Evolutionary conservation across 2,113 vertebrate species (phyloP).

Genomic region (Pycnonotus jocosus): DNA sequence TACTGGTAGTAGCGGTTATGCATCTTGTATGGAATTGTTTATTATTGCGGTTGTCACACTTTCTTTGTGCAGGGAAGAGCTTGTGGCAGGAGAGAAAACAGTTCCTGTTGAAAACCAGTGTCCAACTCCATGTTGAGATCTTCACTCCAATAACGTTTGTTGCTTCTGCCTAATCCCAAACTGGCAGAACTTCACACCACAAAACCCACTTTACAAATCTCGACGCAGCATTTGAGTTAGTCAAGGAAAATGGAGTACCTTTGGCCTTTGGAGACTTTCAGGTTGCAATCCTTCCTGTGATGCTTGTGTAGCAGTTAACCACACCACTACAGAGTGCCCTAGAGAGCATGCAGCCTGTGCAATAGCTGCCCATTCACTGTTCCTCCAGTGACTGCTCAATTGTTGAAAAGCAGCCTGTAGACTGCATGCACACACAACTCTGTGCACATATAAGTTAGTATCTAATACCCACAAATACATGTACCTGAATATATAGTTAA

Average conservation of each 20-base stretch:
- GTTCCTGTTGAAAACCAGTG: not conserved
- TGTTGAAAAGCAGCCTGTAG: not conserved
- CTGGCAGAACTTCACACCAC: not conserved
- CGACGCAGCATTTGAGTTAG: not conserved
- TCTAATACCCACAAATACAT: too few species aligned
- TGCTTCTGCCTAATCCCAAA: not conserved
- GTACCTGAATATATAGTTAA: not conserved
- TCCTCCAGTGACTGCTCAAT: not conserved
- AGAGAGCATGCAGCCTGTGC: not conserved
- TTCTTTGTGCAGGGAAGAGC: not conserved
- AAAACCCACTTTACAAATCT: not conserved
- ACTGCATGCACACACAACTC: not conserved
- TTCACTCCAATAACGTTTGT: not conserved
- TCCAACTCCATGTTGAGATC: not conserved
- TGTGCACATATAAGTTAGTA: fast-evolving
- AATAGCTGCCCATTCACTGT: not conserved
- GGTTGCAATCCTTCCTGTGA: not conserved
- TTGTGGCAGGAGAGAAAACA: not conserved
- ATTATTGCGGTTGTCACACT: not conserved
- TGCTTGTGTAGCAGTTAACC: not conserved
- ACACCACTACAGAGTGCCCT: not conserved
- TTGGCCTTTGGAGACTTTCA: not conserved
- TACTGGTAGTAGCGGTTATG: not conserved
- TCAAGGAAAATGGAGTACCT: not conserved
- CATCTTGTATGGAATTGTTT: not conserved